phyloP scores from a whole-genome alignment of 2,113 vertebrate species.

The Chrysochloris asiatica region DNA sequence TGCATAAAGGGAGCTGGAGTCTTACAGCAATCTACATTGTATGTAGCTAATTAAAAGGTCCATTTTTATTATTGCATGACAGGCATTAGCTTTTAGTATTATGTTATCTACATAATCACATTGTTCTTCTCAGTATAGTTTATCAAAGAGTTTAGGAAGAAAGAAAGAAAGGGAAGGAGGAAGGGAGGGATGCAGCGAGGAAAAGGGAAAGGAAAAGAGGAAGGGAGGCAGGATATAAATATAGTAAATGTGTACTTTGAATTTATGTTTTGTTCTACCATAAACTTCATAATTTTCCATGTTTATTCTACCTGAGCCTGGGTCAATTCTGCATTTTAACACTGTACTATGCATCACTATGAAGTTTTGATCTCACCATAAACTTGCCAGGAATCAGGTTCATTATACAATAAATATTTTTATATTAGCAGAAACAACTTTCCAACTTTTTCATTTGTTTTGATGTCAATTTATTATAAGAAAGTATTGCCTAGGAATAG shows the following conservation, averaged over 20 bases:
- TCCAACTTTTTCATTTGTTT: conserved; percentile 70
- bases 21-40: conserved; percentile 78
- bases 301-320: neutral
- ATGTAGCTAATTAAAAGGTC: conserved; percentile 79
- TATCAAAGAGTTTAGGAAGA: neutral
- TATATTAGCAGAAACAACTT: conserved; percentile 64
- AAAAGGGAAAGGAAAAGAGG: rapidly evolving
- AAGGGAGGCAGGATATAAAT: neutral
- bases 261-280: conserved; percentile 8
- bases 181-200: rapidly evolving
- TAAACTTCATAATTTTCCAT: neutral
- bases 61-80: conserved; percentile 81
- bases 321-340: neutral
- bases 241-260: conserved; percentile 30
- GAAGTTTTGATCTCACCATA: neutral
- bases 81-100: conserved; percentile 72
- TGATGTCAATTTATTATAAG: conserved; percentile 61
- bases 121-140: neutral
- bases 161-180: neutral
- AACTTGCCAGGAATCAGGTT: conserved; percentile 15
- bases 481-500: conserved; percentile 62
- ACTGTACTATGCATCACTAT: neutral
- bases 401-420: conserved; percentile 56
- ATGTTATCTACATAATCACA: neutral
- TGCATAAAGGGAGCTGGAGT: conserved; percentile 77